Conservation (phyloP, 2,113 vertebrate genomes). For the Cromileptes altivelis region DNA sequence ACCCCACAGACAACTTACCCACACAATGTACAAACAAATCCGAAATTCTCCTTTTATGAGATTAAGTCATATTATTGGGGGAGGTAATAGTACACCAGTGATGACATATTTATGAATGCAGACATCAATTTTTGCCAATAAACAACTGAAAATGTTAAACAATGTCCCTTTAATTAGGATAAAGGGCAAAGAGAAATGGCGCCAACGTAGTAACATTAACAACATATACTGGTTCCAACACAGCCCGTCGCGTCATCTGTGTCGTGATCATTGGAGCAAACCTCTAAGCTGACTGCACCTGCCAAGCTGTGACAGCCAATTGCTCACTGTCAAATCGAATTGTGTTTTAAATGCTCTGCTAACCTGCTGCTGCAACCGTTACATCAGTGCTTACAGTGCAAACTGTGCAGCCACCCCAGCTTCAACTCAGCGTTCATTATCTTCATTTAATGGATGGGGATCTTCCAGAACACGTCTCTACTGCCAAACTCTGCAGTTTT, state of each 20-base stretch:
- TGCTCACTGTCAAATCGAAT: conserved; percentile 39
- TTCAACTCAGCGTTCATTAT: conserved; percentile 18
- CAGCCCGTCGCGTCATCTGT: conserved; percentile 17
- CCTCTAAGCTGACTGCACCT: conserved; percentile 29
- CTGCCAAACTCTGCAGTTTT: background rate
- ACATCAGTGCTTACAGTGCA: conserved; percentile 38
- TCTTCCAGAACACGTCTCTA: background rate
- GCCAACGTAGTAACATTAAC: background rate
- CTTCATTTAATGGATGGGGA: background rate
- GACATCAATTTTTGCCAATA: too few species aligned
- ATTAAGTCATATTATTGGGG: too few species aligned
- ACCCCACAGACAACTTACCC: too few species aligned
- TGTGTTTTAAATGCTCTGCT: conserved; percentile 29
- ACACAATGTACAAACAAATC: too few species aligned
- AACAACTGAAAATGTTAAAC: too few species aligned
- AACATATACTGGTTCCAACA: background rate
- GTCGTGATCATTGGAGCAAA: background rate
- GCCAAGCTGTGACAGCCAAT: conserved; percentile 22
- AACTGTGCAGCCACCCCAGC: conserved; percentile 20
- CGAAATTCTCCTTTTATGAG: too few species aligned
- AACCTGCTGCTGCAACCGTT: conserved; percentile 33
- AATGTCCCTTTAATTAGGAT: too few species aligned
- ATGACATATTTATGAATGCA: too few species aligned
- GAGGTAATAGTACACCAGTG: too few species aligned
- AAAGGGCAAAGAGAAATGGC: conserved; percentile 32